Evolutionary conservation across 2,113 vertebrate genomes (phyloP), one percentile per base, ranked within the genome.

Genomic region (Morone saxatilis): DNA sequence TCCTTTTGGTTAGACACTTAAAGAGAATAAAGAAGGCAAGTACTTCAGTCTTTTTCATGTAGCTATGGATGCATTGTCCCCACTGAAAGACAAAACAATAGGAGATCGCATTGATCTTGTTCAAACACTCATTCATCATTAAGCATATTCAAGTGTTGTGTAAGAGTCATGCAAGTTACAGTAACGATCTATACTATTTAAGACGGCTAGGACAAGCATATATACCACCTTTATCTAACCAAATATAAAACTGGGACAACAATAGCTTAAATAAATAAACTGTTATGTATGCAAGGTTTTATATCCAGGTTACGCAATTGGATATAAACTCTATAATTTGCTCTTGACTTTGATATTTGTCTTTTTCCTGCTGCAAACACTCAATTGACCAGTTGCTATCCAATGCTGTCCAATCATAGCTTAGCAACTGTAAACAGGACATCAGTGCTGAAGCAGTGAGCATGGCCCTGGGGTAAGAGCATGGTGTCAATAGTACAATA

Each of bases 1-100:
- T 77, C 9, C 25, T 20, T 59, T 76, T 45, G 11, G 40, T 61
- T 31, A n/a, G 51, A 48, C 57, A 72, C 8, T 67, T 53, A 7
- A 69, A 60, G n/a, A 83, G 73, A 86, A 66, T 31, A 31, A 76
- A 54, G 10, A 31, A 63, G 12, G 19, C 8, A 61, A 62, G 12
- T 22, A 8, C 67, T 68, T 4, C 14, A 43, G 2, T 20, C 17
- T 50, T 31, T 80, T 89, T 59, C 17, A 73, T 77, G 51, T 51
- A 22, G 14, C 63, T 81, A 54, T 77, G 54, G 22, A 57, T 31
- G 57, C 19, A 36, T 7, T 48, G 16, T 72, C 20, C 41, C 19
- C 0, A 25, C 1, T 20, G 7, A 51, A 60, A 11, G 41, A 61
- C 43, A 69, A 45, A 70, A 19, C 4, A 66, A 60, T 8, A 41